These are phyloP conservation scores for Equus przewalskii DNA, from an alignment of 2,113 vertebrate genomes.

Conservation along the genomic window DNA sequence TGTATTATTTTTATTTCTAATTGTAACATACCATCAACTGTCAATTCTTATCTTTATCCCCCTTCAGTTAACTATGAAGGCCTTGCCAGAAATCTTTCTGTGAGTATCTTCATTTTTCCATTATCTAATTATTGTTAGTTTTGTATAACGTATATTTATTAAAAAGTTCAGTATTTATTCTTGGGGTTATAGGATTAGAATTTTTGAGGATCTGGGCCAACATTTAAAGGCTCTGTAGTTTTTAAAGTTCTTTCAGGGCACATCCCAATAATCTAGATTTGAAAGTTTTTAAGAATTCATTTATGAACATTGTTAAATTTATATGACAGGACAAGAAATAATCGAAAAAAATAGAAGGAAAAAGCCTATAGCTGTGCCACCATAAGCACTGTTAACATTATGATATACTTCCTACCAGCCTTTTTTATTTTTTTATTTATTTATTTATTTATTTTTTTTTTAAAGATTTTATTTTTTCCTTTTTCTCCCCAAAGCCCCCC, in stretches of 20 bases:
- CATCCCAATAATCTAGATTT: background rate
- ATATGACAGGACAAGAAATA: background rate
- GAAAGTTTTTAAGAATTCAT: conserved; percentile 16
- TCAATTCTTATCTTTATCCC: conserved; percentile 85
- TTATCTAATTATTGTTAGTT: conserved; percentile 28
- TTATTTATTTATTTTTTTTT: background rate
- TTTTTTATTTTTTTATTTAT: background rate
- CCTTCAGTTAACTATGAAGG: conserved; percentile 95
- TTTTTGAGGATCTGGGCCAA: conserved; percentile 37
- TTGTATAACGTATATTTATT: background rate
- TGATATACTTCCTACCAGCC: background rate
- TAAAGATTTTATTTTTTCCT: too few relatives aligned
- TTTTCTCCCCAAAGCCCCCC: too few relatives aligned
- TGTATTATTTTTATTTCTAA: conserved; percentile 38
- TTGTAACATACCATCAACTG: background rate
- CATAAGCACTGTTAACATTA: background rate
- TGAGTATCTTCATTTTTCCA: conserved; percentile 88
- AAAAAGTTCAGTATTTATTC: background rate
- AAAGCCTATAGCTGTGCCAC: background rate
- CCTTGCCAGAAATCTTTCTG: conserved; percentile 94
- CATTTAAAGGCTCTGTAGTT: background rate
- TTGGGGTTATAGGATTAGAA: conserved; percentile 18
- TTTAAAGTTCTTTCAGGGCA: conserved; percentile 22
- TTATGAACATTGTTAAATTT: background rate
- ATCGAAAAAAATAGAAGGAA: background rate